Percentiles rank a stretch among this genome's conserved stretches.
These are phyloP conservation scores for Corythoichthys haematopterus DNA, from an alignment of 2,113 vertebrate genomes.

Conservation along the genomic window DNA sequence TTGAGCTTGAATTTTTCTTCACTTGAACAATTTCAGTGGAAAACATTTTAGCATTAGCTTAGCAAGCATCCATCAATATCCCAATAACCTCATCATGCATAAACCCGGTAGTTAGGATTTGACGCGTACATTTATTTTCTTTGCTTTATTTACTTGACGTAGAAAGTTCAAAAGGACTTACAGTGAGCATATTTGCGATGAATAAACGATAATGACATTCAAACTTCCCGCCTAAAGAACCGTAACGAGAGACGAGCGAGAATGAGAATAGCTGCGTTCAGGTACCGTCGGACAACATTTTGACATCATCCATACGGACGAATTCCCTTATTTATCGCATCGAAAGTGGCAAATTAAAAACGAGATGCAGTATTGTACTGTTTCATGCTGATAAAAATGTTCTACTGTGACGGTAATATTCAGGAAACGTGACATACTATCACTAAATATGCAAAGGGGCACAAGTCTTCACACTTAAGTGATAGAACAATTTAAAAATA, in stretches of 20 bases:
- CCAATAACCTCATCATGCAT: not conserved
- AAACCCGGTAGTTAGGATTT: not conserved
- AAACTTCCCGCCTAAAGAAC: conserved; percentile 30
- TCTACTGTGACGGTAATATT: not conserved
- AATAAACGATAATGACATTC: not conserved
- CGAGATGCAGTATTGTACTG: not conserved
- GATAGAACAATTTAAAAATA: too few relatives aligned
- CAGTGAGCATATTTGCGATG: not conserved
- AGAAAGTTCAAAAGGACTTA: conserved; percentile 11
- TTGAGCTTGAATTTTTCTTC: not conserved
- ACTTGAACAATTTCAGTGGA: not conserved
- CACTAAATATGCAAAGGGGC: too few relatives aligned
- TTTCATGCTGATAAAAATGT: not conserved
- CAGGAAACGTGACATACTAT: too few relatives aligned
- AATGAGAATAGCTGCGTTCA: conserved; percentile 18
- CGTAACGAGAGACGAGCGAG: not conserved
- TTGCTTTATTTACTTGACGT: not conserved
- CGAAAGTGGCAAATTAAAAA: not conserved
- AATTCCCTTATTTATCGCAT: not conserved
- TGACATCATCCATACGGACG: too few relatives aligned
- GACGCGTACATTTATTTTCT: not conserved
- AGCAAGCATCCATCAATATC: not conserved
- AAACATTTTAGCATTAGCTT: not conserved
- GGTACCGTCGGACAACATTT: not conserved
- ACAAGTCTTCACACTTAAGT: too few relatives aligned